phyloP scores from a whole-genome alignment of 2,888 invertebrate genomes.

The Micoletzkya japonica region DNA sequence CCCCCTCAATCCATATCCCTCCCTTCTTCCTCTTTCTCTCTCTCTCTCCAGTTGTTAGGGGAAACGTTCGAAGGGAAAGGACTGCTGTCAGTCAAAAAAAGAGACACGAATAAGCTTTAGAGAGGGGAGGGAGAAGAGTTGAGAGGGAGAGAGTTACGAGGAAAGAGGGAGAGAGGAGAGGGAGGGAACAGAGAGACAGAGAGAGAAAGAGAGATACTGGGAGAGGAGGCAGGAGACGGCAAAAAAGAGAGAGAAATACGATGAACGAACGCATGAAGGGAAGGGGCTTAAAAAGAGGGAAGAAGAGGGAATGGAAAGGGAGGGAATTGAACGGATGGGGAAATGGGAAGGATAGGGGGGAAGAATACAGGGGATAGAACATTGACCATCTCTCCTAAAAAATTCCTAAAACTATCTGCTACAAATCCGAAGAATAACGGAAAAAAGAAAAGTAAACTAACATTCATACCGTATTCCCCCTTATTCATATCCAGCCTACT shows the following conservation, averaged over 20 bases:
- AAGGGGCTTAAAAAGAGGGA: neutral
- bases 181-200: neutral
- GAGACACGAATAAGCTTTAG: neutral
- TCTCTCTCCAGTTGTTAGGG: neutral
- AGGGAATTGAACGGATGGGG: neutral
- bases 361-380: neutral
- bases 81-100: neutral
- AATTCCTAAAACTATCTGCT: too few relatives aligned
- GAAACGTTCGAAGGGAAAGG: slow-evolving; percentile 12
- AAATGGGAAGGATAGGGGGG: neutral
- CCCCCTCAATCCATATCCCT: neutral
- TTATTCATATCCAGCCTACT: too few relatives aligned
- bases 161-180: neutral
- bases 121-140: neutral
- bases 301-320: neutral
- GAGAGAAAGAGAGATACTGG: neutral
- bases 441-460: too few relatives aligned
- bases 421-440: too few relatives aligned
- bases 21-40: neutral
- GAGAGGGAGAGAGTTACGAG: neutral
- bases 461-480: too few relatives aligned
- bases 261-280: neutral
- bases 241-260: neutral
- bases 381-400: neutral
- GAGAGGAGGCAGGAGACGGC: neutral